phyloP scores from a whole-genome alignment of 2,888 invertebrate genomes.

The Hydrotaea diabolus region DNA sequence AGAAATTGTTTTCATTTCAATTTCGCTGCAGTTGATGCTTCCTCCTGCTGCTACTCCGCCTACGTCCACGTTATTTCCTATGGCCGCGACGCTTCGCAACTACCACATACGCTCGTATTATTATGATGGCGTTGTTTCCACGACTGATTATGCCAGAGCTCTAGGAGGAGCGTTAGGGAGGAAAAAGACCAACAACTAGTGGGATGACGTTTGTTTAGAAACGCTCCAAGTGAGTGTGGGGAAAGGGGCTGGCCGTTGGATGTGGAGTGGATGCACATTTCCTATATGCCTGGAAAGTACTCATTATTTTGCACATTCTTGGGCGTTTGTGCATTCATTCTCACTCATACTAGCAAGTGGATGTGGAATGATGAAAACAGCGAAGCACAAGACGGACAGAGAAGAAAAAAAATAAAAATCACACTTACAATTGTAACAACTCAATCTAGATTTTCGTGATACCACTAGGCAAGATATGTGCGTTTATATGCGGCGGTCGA shows the following conservation, averaged over 20 bases:
- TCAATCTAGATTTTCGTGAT: slow-evolving; percentile 23
- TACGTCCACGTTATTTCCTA: slow-evolving; percentile 6
- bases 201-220: neutral
- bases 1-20: slow-evolving; percentile 38
- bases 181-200: too few relatives aligned
- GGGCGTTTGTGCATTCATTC: neutral
- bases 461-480: neutral
- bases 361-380: neutral
- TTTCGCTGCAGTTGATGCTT: slow-evolving; percentile 1
- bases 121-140: neutral
- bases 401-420: neutral
- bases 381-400: neutral
- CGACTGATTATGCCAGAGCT: neutral
- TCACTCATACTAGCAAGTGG: neutral
- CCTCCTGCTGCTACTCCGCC: neutral
- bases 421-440: slow-evolving; percentile 2
- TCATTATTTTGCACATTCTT: slow-evolving; percentile 17
- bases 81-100: neutral
- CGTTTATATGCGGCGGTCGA: neutral
- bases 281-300: slow-evolving; percentile 11
- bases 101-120: neutral
- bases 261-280: neutral
- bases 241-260: neutral
- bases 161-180: neutral
- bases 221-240: too few relatives aligned